Percentiles rank a stretch among this genome's conserved stretches.
Evolutionary conservation across 2,888 invertebrate species (phyloP).

Genomic region (Silvanus unidentatus): DNA sequence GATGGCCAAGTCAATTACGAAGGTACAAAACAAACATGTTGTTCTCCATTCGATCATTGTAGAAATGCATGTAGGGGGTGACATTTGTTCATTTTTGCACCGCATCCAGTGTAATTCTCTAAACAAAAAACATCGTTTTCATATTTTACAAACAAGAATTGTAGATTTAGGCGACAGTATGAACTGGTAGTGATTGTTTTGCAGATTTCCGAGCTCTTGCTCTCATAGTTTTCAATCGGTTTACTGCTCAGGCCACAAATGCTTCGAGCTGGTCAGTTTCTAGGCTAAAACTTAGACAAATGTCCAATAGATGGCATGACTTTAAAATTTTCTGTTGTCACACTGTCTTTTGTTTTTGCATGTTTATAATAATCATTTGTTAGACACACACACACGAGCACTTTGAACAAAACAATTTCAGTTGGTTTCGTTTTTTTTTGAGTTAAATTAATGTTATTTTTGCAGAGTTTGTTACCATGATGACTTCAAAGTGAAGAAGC

Average conservation of each 20-base stretch:
- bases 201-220: constrained; percentile 74
- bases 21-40: constrained; percentile 53
- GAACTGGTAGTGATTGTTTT: constrained; percentile 50
- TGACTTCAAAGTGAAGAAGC: constrained; percentile 96
- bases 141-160: neutral
- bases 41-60: too few species aligned
- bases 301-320: constrained; percentile 32
- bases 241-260: constrained; percentile 49
- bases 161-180: constrained; percentile 21
- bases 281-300: constrained; percentile 35
- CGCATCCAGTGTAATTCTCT: too few species aligned
- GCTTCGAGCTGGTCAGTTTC: constrained; percentile 48
- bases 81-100: too few species aligned
- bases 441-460: too few species aligned
- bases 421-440: too few species aligned
- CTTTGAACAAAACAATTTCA: too few species aligned
- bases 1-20: constrained; percentile 99
- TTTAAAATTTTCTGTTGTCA: constrained; percentile 14
- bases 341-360: constrained; percentile 7
- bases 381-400: constrained; percentile 4
- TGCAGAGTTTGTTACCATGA: constrained; percentile 97
- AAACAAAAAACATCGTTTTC: too few species aligned
- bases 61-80: too few species aligned
- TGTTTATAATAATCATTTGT: constrained; percentile 4
- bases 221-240: constrained; percentile 66